These are phyloP conservation scores for Ypsolopha scabrella DNA, from an alignment of 2,888 invertebrate species.

Conservation along the genomic window DNA sequence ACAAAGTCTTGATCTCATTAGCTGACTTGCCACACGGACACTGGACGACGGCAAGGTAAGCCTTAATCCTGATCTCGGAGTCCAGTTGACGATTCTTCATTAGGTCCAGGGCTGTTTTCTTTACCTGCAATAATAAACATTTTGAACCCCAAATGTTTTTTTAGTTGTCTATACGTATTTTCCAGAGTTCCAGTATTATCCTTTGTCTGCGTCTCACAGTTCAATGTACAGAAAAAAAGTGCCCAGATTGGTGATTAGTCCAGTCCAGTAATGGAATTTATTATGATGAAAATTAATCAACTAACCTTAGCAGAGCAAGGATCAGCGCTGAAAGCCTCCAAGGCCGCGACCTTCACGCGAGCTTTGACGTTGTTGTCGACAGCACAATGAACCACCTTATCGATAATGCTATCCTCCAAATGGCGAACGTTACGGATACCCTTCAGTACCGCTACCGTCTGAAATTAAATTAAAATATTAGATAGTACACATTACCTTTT, in stretches of 20 bases:
- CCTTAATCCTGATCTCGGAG: conserved; percentile 89
- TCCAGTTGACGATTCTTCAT: conserved; percentile 82
- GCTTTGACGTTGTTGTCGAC: conserved; percentile 71
- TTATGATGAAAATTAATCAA: not conserved
- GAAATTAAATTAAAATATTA: not conserved
- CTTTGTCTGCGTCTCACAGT: too few species aligned
- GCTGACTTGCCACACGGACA: conserved; percentile 82
- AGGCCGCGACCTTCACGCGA: conserved; percentile 81
- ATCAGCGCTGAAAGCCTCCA: conserved; percentile 81
- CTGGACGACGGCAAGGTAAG: conserved; percentile 80
- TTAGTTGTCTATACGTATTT: too few species aligned
- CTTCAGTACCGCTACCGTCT: conserved; percentile 80
- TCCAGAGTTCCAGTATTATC: too few species aligned
- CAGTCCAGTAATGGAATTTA: too few species aligned
- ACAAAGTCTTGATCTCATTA: conserved; percentile 75
- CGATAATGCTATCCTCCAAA: conserved; percentile 71
- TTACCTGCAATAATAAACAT: conserved; percentile 26
- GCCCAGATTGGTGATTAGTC: too few species aligned
- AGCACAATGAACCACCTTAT: conserved; percentile 73
- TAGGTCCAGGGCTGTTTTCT: conserved; percentile 69
- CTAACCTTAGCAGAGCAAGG: conserved; percentile 71
- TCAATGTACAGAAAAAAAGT: too few species aligned
- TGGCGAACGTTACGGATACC: conserved; percentile 83
- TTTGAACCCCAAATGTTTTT: not conserved
- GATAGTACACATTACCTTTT: not conserved